A percentile compares a stretch with the other conserved stretches of the same genome.
These are phyloP conservation scores for Latheticus oryzae DNA, from an alignment of 2,888 invertebrate genomes.

Conservation along the genomic window DNA sequence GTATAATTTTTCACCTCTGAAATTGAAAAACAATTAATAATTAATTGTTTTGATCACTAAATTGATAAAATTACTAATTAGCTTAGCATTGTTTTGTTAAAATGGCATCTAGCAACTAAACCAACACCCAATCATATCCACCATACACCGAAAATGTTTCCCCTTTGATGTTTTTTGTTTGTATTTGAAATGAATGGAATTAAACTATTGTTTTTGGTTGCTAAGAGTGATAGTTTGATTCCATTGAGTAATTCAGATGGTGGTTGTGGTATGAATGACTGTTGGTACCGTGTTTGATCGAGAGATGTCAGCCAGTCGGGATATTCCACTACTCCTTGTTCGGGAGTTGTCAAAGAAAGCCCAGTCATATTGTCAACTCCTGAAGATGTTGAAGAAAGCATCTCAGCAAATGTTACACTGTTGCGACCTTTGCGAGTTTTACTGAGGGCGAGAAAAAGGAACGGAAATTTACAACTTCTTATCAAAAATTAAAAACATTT, in stretches of 20 bases:
- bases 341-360: constrained; percentile 69
- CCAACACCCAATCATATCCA: constrained; percentile 60
- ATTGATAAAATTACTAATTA: neutral
- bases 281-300: constrained; percentile 60
- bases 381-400: constrained; percentile 53
- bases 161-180: constrained; percentile 35
- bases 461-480: no score
- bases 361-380: constrained; percentile 67
- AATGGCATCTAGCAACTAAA: constrained; percentile 39
- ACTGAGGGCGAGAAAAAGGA: constrained; percentile 42
- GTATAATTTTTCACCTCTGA: constrained; percentile 84
- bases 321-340: constrained; percentile 71
- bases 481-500: neutral
- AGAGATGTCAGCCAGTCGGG: constrained; percentile 69
- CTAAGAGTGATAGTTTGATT: no score
- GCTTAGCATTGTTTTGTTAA: constrained; percentile 25
- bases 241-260: no score
- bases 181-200: constrained; percentile 17
- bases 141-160: constrained; percentile 52
- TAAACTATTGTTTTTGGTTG: no score
- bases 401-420: constrained; percentile 65
- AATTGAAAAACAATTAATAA: constrained; percentile 58
- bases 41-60: neutral
- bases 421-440: constrained; percentile 58
- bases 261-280: constrained; percentile 61